A percentile compares a stretch with the other conserved stretches of the same genome.
phyloP scores from a whole-genome alignment of 2,797 vertebrate species.

The Enteromius radiatus region DNA sequence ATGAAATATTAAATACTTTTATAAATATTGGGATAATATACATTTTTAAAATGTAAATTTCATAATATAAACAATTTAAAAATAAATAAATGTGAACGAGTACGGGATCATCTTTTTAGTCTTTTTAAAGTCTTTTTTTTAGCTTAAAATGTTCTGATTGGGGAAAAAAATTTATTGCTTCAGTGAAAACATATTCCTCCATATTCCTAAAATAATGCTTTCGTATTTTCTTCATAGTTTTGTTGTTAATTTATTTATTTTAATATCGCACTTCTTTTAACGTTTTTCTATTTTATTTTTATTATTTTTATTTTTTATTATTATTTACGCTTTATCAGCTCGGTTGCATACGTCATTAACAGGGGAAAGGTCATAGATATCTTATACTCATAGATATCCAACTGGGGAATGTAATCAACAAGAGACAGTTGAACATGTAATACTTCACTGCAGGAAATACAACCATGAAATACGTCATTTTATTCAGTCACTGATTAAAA shows the following conservation, averaged over 20 bases:
- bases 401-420: no score
- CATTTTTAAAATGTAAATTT: no score
- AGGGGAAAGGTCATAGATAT: conserved; percentile 72
- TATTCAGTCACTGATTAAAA: no score
- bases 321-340: not conserved
- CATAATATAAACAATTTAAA: not conserved
- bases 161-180: not conserved
- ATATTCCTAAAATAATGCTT: not conserved
- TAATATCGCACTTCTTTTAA: not conserved
- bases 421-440: no score
- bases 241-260: no score
- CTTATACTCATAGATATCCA: no score
- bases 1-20: not conserved
- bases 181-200: not conserved
- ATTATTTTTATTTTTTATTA: no score
- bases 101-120: no score
- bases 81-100: not conserved
- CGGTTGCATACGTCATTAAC: not conserved
- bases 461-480: no score
- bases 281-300: not conserved
- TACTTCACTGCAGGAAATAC: no score
- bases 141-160: not conserved
- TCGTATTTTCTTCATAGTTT: not conserved
- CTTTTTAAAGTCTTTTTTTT: no score
- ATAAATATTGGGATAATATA: not conserved